Percentiles rank a stretch among this genome's conserved stretches.
These are phyloP conservation scores for Mus caroli DNA, from an alignment of 2,797 vertebrate species.

Conservation along the genomic window DNA sequence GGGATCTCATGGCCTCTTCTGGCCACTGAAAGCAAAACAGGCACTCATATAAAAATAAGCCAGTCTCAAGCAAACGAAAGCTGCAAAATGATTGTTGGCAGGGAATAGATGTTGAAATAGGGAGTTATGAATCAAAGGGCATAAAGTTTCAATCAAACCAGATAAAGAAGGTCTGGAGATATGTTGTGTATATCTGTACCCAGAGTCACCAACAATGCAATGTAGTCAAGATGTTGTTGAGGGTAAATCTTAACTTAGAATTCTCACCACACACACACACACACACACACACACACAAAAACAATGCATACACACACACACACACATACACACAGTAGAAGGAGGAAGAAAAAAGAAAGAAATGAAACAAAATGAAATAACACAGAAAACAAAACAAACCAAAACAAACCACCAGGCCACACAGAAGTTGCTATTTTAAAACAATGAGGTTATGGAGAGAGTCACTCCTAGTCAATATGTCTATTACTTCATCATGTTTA, in stretches of 20 bases:
- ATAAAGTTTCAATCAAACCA: not conserved
- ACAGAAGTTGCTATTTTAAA: constrained; percentile 34
- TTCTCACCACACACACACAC: not conserved
- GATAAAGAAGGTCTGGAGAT: not conserved
- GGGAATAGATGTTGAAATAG: not conserved
- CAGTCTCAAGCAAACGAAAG: not conserved
- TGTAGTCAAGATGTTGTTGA: not conserved
- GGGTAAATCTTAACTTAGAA: not conserved
- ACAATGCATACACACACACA: not conserved
- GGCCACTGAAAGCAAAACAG: not conserved
- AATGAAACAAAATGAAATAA: not conserved
- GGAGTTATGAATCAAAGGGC: not conserved
- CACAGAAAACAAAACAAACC: not conserved
- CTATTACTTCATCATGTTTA: not conserved
- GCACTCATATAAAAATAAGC: not conserved
- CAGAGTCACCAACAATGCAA: not conserved
- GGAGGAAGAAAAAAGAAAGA: not conserved
- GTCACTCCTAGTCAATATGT: not conserved
- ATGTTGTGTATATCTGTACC: not conserved
- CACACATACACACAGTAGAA: not conserved
- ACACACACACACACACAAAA: too few species aligned
- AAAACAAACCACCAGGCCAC: not conserved
- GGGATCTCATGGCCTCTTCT: not conserved
- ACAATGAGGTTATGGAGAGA: not conserved
- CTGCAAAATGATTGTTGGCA: not conserved